These are phyloP conservation scores for Hippocampus kuda DNA, from an alignment of 2,797 vertebrate genomes.

Conservation along the genomic window DNA sequence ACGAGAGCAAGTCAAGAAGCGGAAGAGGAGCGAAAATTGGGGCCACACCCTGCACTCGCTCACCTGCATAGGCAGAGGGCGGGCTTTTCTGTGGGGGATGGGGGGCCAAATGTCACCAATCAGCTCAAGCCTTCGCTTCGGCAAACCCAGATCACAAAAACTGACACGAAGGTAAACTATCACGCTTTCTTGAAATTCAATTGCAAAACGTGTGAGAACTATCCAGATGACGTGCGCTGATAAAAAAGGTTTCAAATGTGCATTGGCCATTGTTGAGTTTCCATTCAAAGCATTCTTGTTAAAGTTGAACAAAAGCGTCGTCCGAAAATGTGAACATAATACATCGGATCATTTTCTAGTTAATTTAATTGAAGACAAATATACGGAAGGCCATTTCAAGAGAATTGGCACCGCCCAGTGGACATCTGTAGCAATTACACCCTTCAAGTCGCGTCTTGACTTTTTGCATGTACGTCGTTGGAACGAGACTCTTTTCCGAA, in stretches of 20 bases:
- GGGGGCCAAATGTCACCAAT: slow-evolving; percentile 29
- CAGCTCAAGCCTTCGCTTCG: not conserved
- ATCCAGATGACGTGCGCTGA: no score
- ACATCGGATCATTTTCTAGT: not conserved
- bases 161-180: no score
- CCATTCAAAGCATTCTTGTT: no score
- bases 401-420: not conserved
- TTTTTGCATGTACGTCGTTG: no score
- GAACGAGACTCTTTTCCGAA: not conserved
- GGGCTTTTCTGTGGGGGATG: not conserved
- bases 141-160: no score
- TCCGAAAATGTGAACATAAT: not conserved
- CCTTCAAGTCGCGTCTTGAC: not conserved
- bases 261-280: no score
- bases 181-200: no score
- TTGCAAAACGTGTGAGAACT: no score
- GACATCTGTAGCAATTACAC: not conserved
- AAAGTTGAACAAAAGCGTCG: not conserved
- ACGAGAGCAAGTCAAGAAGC: not conserved
- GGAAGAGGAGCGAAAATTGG: not conserved
- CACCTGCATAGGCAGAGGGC: not conserved
- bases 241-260: no score
- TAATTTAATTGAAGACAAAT: not conserved
- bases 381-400: not conserved
- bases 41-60: not conserved